These are phyloP conservation scores for Sebastes hopkinsi DNA, from an alignment of 2,797 vertebrate species.

Conservation along the genomic window DNA sequence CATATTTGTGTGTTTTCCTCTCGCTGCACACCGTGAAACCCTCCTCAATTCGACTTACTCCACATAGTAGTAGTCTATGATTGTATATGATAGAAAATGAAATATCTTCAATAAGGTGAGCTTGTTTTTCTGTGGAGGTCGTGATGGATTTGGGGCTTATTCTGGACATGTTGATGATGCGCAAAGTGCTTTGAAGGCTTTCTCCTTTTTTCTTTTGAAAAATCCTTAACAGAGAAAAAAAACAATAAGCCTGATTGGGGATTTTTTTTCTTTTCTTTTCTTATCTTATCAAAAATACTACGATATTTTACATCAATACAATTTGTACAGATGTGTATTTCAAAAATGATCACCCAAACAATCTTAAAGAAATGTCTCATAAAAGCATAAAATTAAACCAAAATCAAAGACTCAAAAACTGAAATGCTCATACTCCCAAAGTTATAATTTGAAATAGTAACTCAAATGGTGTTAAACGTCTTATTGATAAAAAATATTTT, in stretches of 20 bases:
- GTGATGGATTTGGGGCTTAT: neutral
- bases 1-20: slow-evolving; percentile 12
- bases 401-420: no score
- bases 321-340: no score
- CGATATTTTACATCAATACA: no score
- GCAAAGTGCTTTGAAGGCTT: slow-evolving; percentile 27
- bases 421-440: no score
- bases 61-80: neutral
- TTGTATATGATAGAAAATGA: neutral
- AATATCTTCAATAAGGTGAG: neutral
- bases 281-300: neutral
- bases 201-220: neutral
- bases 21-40: neutral
- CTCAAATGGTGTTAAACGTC: no score
- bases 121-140: neutral
- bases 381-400: no score
- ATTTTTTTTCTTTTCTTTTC: no score
- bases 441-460: no score
- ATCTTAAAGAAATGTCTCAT: no score
- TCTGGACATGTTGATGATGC: neutral
- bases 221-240: neutral
- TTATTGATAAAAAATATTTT: no score
- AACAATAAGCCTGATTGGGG: neutral
- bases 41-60: neutral
- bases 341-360: no score